Base-by-base conservation (phyloP, 2,113 vertebrate genomes). In the Oryctolagus cuniculus region DNA sequence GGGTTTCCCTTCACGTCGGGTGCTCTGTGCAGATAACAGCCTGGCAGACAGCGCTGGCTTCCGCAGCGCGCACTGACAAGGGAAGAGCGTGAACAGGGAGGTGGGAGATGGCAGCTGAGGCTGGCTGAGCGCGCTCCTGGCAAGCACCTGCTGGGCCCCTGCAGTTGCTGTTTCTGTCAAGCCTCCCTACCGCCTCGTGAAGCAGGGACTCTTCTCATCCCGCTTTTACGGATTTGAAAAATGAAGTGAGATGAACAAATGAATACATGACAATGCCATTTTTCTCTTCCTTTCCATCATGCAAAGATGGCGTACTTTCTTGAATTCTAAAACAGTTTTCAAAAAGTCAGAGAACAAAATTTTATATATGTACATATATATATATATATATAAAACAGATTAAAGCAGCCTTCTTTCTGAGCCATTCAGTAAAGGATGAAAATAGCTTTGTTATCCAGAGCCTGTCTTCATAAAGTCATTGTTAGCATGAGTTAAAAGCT, bases 291-390 rank as follows among this genome's bases (percentile, higher is more conserved):
- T 94, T 70, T 69, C 75, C 6, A 53, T 38, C 75, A 78, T 9
- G 36, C 69, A 82, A 66, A 94, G 70, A 83, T 87, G 49, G 31
- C 64, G 72, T 87, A 29, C 22, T 36, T 91, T 81, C 22, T 70
- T 27, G 69, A 92, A 92, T 96, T 77, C 70, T 44, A 72, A 94
- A 95, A 86, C 53, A 85, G 75, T 64, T 92, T 63, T 86, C 63
- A 77, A 74, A 88, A 89, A 94, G 24, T 61, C 69, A 77, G 51
- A 81, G 69, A 95, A 63, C 15, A 69, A 87, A 93, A 87, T 75
- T 51, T 66, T 44, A 44, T 44, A 7, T 44, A 44, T 44, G 6
- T 44, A 44, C 6, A 44, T 6, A 44, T 44, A 7, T 44, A 44
- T 8, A 44, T 44, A 44, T 44, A 44, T 44, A 44, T 44, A 44